Base-by-base conservation (phyloP, 1,140 invertebrate species). In the Drosophila sp. region DNA sequence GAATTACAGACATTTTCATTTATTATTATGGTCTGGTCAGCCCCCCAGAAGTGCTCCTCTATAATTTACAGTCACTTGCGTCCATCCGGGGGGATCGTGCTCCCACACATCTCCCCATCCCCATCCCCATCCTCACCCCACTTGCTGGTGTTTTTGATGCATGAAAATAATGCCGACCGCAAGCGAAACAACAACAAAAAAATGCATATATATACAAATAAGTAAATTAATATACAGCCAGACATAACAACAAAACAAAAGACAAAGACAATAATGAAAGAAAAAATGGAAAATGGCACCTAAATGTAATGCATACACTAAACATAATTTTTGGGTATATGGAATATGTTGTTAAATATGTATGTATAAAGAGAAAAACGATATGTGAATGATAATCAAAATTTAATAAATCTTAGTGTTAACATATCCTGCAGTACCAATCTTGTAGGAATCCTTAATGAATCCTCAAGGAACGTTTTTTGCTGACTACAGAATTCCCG, bases 1-100 rank as follows among this genome's bases (percentile, higher is more conserved):
- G 83, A 86, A 86, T 86, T 79, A 89, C 83, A 86, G 83, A 86
- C 83, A 86, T 86, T 86, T 86, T 80, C 84, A 83, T 86, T 86
- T 86, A 86, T 83, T 86, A 86, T 86, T 89, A 86, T 89, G 66
- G 80, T 83, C 80, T 79, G 69, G 55, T 64, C 83, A 55, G 64
- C 67, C 62, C 68, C 60, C 62, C 30, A 57, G 32, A 55, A 35
- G 33, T 41, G 38, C 58, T 60, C 60, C 41, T 50, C 66, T 86
- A 83, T 86, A 86, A 86, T 86, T 86, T 86, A 72, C 83, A 86
- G 75, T 79, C 66, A 76, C 80, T 77, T 80, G 62, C 72, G 62
- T 30, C 41, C 75, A 60, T 62, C 68, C 47, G 35, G 61, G 47
- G 44, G 67, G 61, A 68, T 81, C 76, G 23, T 40, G 61, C 70